Percentiles rank a stretch among this genome's conserved stretches.
phyloP scores from a whole-genome alignment of 1,140 invertebrate species.

The Globodera ellingtonae region DNA sequence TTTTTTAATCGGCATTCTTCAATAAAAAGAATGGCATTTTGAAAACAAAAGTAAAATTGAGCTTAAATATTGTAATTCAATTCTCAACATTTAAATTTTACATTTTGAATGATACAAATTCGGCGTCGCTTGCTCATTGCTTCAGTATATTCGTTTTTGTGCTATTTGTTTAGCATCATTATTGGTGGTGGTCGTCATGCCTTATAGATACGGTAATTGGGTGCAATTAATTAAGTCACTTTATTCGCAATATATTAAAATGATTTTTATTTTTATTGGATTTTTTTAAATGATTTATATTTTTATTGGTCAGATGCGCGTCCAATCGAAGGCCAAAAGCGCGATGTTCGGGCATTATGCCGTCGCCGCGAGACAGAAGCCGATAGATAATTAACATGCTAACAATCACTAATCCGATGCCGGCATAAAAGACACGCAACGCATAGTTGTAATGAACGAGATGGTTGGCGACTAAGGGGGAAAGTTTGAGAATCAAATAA shows the following conservation, averaged over 20 bases:
- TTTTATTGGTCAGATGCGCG: no score
- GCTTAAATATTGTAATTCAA: no score
- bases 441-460: no score
- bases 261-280: no score
- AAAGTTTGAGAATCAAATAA: no score
- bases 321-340: no score
- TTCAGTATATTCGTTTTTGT: neutral
- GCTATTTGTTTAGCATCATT: neutral
- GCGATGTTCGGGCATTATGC: neutral
- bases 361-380: neutral
- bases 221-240: neutral
- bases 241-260: no score
- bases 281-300: no score
- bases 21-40: no score
- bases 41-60: no score
- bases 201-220: neutral
- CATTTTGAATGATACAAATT: neutral
- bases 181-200: neutral
- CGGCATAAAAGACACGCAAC: neutral
- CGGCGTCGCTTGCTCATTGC: neutral
- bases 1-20: no score
- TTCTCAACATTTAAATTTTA: neutral
- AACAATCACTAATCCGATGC: neutral
- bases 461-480: no score
- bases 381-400: neutral